Base-by-base conservation (phyloP, 2,888 invertebrate genomes). In the Carabus problematicus region DNA sequence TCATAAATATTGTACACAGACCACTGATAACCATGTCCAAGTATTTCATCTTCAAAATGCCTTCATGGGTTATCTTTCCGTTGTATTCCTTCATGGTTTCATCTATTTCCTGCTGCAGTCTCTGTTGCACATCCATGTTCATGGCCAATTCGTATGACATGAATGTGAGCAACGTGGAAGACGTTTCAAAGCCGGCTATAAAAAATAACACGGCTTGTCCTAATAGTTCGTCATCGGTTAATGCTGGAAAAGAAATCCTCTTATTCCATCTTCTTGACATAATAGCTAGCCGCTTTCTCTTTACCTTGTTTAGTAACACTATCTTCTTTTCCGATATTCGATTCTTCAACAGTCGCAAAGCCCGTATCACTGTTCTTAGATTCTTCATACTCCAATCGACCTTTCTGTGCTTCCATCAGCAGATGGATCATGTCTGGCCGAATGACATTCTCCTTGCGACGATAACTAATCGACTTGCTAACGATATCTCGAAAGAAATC, bases 1-100 rank as follows among this genome's bases (percentile, higher is more conserved):
- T 7, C 11, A 4, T 49, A 49, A 49, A n/a, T n/a, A n/a, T n/a
- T n/a, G n/a, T n/a, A n/a, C n/a, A n/a, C n/a, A n/a, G n/a, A n/a
- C n/a, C n/a, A n/a, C n/a, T n/a, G n/a, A n/a, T n/a, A 0, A 85
- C 81, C 77, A 83, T 84, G 52, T 85, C 84, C 72, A 86, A 72
- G 70, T 84, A 85, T 45, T 80, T 79, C 75, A 85, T 82, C 8
- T 78, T 80, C 3, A 79, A 79, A 1, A 82, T 74, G 1, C 77
- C 79, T 2, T 80, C 80, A 70, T 82, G 83, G 0, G 77, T 78
- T 3, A 77, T 73, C 6, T 77, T 70, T 0, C 78, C 80, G 0
- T 75, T 72, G 3, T 75, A 76, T n/a, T 66, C 63, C 6, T 78
- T 73, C 54, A 64, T 19, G 1, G 76, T 72, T 9, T 47, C 29